Conservation (phyloP, 2,113 vertebrate genomes). For the Pionites leucogaster region DNA sequence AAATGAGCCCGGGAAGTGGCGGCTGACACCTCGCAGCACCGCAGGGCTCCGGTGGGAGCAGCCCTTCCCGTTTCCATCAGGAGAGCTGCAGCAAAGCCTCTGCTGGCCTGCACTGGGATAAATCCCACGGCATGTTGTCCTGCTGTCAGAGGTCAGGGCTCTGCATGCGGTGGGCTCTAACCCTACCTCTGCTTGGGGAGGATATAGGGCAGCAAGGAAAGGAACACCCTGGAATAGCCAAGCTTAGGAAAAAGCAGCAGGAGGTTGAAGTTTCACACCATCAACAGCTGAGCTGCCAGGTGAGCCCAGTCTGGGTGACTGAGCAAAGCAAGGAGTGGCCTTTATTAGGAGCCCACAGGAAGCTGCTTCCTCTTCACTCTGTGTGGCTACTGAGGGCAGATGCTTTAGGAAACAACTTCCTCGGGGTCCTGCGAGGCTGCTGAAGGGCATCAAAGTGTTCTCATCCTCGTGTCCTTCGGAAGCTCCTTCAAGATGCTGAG, state of each 20-base stretch:
- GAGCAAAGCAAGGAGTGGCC: background rate
- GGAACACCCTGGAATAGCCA: background rate
- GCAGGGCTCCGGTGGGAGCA: background rate
- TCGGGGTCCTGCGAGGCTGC: background rate
- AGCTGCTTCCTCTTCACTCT: fast-evolving
- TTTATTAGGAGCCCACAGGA: background rate
- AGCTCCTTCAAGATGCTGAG: fast-evolving
- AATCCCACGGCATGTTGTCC: fast-evolving
- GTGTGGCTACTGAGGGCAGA: background rate
- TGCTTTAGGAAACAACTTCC: fast-evolving
- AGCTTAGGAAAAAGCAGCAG: background rate
- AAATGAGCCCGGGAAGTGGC: background rate
- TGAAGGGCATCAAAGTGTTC: fast-evolving
- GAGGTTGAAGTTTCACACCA: background rate
- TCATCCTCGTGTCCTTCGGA: fast-evolving
- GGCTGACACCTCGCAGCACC: background rate
- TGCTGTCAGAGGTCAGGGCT: background rate
- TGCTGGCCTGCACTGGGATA: fast-evolving
- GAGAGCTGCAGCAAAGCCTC: background rate
- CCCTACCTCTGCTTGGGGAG: background rate
- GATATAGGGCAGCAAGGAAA: background rate
- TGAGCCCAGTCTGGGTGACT: background rate
- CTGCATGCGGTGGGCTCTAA: no score
- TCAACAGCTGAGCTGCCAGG: background rate
- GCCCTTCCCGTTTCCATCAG: background rate